These are phyloP conservation scores for Pentalonia nigronervosa DNA, from an alignment of 1,140 invertebrate genomes.

Conservation along the genomic window DNA sequence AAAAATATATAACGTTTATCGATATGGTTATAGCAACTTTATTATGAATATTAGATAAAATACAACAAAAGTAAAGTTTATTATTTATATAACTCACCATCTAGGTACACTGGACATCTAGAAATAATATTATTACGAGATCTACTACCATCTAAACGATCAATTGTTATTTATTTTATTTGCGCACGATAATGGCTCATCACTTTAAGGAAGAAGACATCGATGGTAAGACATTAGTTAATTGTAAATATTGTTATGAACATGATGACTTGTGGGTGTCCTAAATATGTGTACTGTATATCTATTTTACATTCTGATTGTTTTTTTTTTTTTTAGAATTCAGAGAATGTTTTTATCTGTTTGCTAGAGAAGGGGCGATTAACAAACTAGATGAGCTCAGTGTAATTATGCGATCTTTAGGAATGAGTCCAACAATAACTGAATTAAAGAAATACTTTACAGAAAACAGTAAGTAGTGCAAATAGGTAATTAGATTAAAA, in stretches of 20 bases:
- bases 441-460: constrained; percentile 87
- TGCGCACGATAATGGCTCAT: constrained; percentile 68
- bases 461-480: constrained; percentile 73
- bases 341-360: constrained; percentile 92
- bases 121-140: not conserved
- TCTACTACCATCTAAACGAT: not conserved
- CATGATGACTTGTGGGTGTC: not conserved
- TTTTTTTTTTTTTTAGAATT: constrained; percentile 74
- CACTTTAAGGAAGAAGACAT: constrained; percentile 86
- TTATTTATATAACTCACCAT: not conserved
- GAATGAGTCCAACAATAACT: constrained; percentile 89
- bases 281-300: not conserved
- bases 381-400: constrained; percentile 87
- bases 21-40: not conserved
- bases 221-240: constrained; percentile 70
- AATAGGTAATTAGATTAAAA: not conserved
- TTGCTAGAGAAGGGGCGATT: constrained; percentile 87
- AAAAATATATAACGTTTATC: too few species aligned
- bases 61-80: not conserved
- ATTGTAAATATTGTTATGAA: not conserved
- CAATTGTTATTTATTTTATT: not conserved
- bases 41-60: not conserved
- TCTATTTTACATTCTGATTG: not conserved
- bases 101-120: not conserved
- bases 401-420: constrained; percentile 91